These are phyloP conservation scores for Mellilla xanthometata DNA, from an alignment of 2,888 invertebrate genomes.

Conservation along the genomic window DNA sequence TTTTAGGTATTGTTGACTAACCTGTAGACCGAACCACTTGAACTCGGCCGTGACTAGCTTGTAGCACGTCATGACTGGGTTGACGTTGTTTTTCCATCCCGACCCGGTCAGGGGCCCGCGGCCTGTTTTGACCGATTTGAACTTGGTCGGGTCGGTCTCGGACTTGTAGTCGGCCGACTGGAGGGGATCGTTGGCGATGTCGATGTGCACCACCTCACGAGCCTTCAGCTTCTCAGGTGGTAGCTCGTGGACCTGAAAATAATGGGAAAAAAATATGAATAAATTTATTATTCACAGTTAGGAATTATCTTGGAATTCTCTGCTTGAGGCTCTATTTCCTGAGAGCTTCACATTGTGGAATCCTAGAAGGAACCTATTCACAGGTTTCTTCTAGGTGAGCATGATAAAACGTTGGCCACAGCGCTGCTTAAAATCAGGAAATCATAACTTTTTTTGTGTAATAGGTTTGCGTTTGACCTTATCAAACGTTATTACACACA, in stretches of 20 bases:
- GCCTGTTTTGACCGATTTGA: constrained; percentile 95
- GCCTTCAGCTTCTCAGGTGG: constrained; percentile 93
- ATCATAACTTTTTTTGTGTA: too few species aligned
- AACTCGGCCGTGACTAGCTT: constrained; percentile 98
- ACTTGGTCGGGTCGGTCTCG: constrained; percentile 85
- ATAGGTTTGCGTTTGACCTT: too few species aligned
- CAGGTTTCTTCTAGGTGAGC: too few species aligned
- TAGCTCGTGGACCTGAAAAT: constrained; percentile 93
- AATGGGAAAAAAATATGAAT: too few species aligned
- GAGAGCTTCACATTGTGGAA: too few species aligned
- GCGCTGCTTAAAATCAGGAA: too few species aligned
- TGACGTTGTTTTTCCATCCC: constrained; percentile 89
- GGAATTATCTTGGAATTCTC: too few species aligned
- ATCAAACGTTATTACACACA: too few species aligned
- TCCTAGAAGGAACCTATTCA: too few species aligned
- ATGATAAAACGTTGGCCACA: too few species aligned
- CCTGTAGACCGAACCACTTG: constrained; percentile 98
- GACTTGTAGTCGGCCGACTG: constrained; percentile 92
- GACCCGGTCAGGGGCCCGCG: constrained; percentile 93
- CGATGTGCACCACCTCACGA: constrained; percentile 95
- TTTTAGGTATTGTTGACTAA: constrained; percentile 38
- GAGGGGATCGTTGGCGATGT: constrained; percentile 96
- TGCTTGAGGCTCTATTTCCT: too few species aligned
- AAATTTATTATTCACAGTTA: too few species aligned
- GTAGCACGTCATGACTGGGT: constrained; percentile 98